Evolutionary conservation across 2,888 invertebrate genomes (phyloP).

Genomic region (Onchidella celtica): DNA sequence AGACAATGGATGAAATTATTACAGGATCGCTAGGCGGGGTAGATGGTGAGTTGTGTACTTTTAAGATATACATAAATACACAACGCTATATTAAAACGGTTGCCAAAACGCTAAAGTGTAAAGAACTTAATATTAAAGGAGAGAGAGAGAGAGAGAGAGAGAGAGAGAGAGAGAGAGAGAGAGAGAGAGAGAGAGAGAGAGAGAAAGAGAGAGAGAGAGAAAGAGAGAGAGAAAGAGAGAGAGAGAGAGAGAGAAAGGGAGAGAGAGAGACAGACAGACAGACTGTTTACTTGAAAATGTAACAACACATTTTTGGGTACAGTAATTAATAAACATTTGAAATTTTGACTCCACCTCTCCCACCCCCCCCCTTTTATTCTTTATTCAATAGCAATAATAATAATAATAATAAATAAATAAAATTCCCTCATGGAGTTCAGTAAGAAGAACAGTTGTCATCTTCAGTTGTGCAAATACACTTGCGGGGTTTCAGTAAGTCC

Average conservation of each 20-base stretch:
- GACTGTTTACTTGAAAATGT: background rate
- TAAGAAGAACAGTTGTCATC: too few relatives aligned
- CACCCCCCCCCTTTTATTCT: too few relatives aligned
- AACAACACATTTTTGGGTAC: too few relatives aligned
- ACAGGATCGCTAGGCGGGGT: constrained; percentile 66
- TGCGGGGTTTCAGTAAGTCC: too few relatives aligned
- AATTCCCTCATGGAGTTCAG: too few relatives aligned
- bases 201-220: background rate
- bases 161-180: constrained; percentile 35
- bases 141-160: constrained; percentile 32
- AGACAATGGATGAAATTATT: constrained; percentile 73
- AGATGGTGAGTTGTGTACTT: constrained; percentile 60
- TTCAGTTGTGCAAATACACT: too few relatives aligned
- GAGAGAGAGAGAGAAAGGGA: background rate
- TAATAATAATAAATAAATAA: too few relatives aligned
- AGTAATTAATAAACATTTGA: too few relatives aligned
- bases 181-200: constrained; percentile 34
- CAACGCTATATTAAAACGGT: background rate
- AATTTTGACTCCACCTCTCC: too few relatives aligned
- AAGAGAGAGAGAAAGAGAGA: background rate
- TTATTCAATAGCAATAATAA: too few relatives aligned
- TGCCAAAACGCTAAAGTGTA: too few relatives aligned
- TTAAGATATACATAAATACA: background rate
- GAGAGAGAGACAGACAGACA: background rate
- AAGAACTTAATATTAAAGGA: too few relatives aligned